Base-by-base conservation (phyloP, 2,797 vertebrate genomes). In the Taenioides sp. region DNA sequence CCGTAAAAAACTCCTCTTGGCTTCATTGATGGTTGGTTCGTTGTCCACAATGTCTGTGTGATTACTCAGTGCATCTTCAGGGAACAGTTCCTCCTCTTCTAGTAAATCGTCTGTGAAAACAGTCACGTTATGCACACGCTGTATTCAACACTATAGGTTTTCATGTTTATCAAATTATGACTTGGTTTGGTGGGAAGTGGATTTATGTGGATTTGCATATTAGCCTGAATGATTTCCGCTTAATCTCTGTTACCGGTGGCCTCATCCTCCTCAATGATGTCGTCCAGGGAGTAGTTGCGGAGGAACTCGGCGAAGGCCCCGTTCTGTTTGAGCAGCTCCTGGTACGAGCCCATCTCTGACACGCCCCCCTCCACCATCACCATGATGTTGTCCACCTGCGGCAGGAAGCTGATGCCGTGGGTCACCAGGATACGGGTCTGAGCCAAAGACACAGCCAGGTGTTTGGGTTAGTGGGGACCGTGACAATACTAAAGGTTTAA, bases 371-470 rank as follows among this genome's bases (percentile, higher is more conserved):
- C 94, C 82, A 96, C 94, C 23, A 99, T 83, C 72, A 99, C 97
- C 73, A 98, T 62, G 54, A 99, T 94, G 69, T 95, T 93, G 76
- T 99, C 95, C 27, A 96, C 95, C 87, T 99, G 97, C 40, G 98
- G 95, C 84, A 99, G 93, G 92, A 97, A 99, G 90, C 92, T 96
- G 89, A 98, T 94, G 83, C 96, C 89, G 0, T 99, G 97, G 0
- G 98, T 99, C 87, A 99, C 98, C 78, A 98, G 88, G 69, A 99
- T 85, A 55, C 98, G 94, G 0, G 98, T 98, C 98, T 99, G 43
- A 47, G 18, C 74, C 73, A 73, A 11, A 74, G 16, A 23, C 7
- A 25, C 22, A 57, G 55, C 18, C 18, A 43, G 11, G 14, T 14
- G 1, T 47, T 16, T 16, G 14, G 43, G 43, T 47, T 47, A 47